phyloP scores from a whole-genome alignment of 1,140 invertebrate genomes.

The Drosophila ficusphila region DNA sequence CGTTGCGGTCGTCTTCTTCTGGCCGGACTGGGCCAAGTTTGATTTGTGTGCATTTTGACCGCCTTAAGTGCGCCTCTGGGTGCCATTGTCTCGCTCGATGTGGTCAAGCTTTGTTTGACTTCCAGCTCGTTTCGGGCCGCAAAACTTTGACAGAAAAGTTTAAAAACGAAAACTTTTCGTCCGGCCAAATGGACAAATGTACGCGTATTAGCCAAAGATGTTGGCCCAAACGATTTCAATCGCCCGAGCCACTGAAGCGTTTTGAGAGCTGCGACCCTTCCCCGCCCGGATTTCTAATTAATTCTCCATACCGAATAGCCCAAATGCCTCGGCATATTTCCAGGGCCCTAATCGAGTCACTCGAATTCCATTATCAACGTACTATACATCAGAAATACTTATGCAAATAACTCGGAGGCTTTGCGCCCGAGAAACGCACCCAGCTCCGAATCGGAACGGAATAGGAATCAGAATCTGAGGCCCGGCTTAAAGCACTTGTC shows the following conservation, averaged over 20 bases:
- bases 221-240: constrained; percentile 26
- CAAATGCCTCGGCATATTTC: constrained; percentile 19
- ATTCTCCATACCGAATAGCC: constrained; percentile 37
- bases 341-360: constrained; percentile 11
- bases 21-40: constrained; percentile 52
- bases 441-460: not conserved
- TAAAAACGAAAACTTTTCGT: constrained; percentile 55
- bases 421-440: not conserved
- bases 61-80: constrained; percentile 74
- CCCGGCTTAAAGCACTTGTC: constrained; percentile 50
- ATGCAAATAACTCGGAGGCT: constrained; percentile 51
- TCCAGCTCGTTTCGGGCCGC: constrained; percentile 34
- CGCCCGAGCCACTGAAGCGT: not conserved
- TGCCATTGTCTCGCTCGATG: constrained; percentile 68
- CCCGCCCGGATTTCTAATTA: constrained; percentile 29
- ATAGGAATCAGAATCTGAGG: too few species aligned
- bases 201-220: constrained; percentile 53
- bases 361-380: constrained; percentile 28
- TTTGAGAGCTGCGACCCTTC: not conserved
- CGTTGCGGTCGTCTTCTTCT: not conserved
- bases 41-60: constrained; percentile 72
- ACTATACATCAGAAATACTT: constrained; percentile 47
- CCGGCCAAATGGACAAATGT: constrained; percentile 70
- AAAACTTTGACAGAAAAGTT: constrained; percentile 51
- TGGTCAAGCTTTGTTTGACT: constrained; percentile 73